phyloP scores from a whole-genome alignment of 2,888 invertebrate species.

The Oscheius onirici region DNA sequence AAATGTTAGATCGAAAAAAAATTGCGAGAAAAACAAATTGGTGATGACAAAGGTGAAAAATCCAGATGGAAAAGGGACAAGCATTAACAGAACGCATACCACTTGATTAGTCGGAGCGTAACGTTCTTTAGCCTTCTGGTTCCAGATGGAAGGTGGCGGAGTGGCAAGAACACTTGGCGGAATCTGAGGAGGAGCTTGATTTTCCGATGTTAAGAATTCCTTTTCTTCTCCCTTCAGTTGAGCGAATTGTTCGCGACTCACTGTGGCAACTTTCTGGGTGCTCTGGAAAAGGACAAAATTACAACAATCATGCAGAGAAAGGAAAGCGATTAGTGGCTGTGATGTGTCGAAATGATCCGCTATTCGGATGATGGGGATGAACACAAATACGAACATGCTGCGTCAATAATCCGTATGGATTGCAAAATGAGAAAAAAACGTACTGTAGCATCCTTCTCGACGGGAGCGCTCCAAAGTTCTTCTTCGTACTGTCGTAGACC shows the following conservation, averaged over 20 bases:
- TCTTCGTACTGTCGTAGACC: slow-evolving; percentile 96
- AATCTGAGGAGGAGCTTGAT: slow-evolving; percentile 48
- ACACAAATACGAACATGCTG: slow-evolving; percentile 25
- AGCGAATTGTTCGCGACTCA: slow-evolving; percentile 57
- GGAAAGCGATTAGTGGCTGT: slow-evolving; percentile 1
- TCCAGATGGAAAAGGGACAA: slow-evolving; percentile 15
- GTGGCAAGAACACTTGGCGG: slow-evolving; percentile 41
- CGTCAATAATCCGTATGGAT: neutral
- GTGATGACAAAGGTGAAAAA: slow-evolving; percentile 1
- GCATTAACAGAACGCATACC: slow-evolving; percentile 32
- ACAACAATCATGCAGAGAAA: slow-evolving; percentile 27
- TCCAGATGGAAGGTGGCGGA: slow-evolving; percentile 64
- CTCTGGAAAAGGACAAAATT: slow-evolving; percentile 38
- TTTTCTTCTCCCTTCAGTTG: slow-evolving; percentile 45
- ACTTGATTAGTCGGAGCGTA: slow-evolving; percentile 58
- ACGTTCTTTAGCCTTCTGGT: slow-evolving; percentile 69
- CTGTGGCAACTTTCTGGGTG: slow-evolving; percentile 56
- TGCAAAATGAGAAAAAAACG: slow-evolving; percentile 8
- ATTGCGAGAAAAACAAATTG: slow-evolving; percentile 14
- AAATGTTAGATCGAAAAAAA: neutral
- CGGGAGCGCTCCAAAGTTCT: slow-evolving; percentile 81
- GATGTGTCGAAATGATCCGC: neutral
- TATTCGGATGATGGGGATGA: slow-evolving; percentile 1
- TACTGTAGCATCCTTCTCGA: slow-evolving; percentile 51
- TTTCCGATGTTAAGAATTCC: neutral